These are phyloP conservation scores for Pterocles orientalis DNA, from an alignment of 2,113 vertebrate species.

Conservation along the genomic window DNA sequence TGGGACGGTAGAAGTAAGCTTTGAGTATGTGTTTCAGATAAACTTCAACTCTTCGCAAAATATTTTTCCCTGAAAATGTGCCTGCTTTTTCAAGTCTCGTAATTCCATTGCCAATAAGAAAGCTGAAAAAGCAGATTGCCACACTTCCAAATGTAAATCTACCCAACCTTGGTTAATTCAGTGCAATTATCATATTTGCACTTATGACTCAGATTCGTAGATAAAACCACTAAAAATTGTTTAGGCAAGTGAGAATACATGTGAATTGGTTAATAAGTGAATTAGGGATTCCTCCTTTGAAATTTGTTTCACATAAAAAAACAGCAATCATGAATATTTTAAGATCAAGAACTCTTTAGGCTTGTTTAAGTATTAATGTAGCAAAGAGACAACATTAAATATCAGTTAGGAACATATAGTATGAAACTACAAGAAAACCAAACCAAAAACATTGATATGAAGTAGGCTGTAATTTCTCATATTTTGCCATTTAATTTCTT, in stretches of 20 bases:
- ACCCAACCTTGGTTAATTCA: not conserved
- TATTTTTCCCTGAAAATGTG: not conserved
- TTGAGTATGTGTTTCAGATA: not conserved
- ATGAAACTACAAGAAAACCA: not conserved
- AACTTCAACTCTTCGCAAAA: not conserved
- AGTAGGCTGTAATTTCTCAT: not conserved
- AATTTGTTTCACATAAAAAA: slow-evolving; percentile 55
- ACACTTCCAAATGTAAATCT: not conserved
- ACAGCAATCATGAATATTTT: slow-evolving; percentile 51
- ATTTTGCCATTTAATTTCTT: not conserved
- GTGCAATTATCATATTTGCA: not conserved
- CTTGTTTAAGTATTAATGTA: slow-evolving; percentile 63
- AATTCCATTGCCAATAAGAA: not conserved
- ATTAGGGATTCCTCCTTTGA: slow-evolving; percentile 37
- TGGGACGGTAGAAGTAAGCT: not conserved
- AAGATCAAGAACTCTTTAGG: slow-evolving; percentile 34
- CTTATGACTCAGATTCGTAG: not conserved
- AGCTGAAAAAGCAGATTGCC: not conserved
- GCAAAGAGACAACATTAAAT: slow-evolving; percentile 43
- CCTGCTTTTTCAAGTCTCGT: not conserved
- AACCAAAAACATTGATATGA: not conserved
- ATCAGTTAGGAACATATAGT: not conserved
- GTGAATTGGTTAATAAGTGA: slow-evolving; percentile 20
- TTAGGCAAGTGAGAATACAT: not conserved
- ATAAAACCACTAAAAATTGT: not conserved